Percentiles rank a stretch among this genome's conserved stretches.
These are phyloP conservation scores for Sebastiscus albofasciatus DNA, from an alignment of 2,797 vertebrate species.

Conservation along the genomic window DNA sequence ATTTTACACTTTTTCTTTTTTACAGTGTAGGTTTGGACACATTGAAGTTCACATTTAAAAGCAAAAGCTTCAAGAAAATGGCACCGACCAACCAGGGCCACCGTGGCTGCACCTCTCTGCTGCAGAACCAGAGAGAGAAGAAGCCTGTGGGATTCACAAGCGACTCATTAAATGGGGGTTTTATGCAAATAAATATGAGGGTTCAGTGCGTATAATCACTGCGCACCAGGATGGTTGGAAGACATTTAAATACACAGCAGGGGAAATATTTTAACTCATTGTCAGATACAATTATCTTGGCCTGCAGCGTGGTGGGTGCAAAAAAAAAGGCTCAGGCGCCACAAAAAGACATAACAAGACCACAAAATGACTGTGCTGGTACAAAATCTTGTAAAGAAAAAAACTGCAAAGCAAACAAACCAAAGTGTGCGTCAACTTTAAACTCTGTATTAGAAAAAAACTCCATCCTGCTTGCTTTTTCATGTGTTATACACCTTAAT, in stretches of 20 bases:
- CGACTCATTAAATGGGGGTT: slow-evolving; percentile 26
- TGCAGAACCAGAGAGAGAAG: background rate
- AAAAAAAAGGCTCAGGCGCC: background rate
- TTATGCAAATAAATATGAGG: slow-evolving; percentile 41
- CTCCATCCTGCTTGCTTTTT: background rate
- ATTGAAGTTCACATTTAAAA: slow-evolving; percentile 42
- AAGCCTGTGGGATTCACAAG: slow-evolving; percentile 10
- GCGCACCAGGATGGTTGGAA: slow-evolving; percentile 18
- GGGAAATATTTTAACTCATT: slow-evolving; percentile 2
- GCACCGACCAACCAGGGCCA: slow-evolving; percentile 29
- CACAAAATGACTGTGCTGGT: background rate
- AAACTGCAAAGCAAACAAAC: background rate
- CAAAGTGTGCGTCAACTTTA: too few relatives aligned
- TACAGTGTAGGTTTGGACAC: slow-evolving; percentile 16
- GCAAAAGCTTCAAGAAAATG: slow-evolving; percentile 11
- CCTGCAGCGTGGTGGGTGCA: background rate
- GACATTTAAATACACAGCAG: slow-evolving; percentile 35
- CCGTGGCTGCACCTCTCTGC: background rate
- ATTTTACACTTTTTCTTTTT: too few relatives aligned
- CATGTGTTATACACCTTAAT: background rate
- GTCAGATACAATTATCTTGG: background rate
- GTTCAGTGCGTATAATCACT: slow-evolving; percentile 31
- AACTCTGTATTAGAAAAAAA: background rate
- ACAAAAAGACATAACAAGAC: slow-evolving; percentile 2
- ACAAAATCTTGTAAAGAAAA: background rate